Percentiles rank a stretch among this genome's conserved stretches.
Evolutionary conservation across 2,888 invertebrate species (phyloP).

Genomic region (Octodonta nipae): DNA sequence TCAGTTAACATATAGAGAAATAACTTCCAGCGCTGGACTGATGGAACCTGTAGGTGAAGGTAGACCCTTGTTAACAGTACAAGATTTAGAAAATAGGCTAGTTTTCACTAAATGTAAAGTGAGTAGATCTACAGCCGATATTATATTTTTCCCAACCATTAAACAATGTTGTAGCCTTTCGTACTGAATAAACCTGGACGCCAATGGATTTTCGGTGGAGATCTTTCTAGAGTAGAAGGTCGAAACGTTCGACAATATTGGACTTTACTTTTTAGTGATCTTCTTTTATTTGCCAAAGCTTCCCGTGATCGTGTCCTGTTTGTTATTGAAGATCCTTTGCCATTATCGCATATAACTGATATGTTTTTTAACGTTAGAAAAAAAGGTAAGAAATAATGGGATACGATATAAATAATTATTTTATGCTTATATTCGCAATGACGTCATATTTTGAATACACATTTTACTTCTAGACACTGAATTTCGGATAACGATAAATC

Average conservation of each 20-base stretch:
- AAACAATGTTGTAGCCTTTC: slow-evolving; percentile 47
- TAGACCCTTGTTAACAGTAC: slow-evolving; percentile 63
- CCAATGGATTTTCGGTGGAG: slow-evolving; percentile 83
- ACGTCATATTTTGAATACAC: neutral
- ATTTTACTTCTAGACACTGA: slow-evolving; percentile 53
- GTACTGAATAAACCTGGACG: slow-evolving; percentile 69
- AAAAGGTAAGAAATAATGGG: slow-evolving; percentile 60
- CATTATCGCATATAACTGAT: slow-evolving; percentile 63
- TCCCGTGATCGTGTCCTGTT: slow-evolving; percentile 76
- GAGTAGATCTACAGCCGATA: slow-evolving; percentile 14
- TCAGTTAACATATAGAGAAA: slow-evolving; percentile 62
- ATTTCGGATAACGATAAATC: slow-evolving; percentile 64
- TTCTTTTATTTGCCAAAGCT: slow-evolving; percentile 73
- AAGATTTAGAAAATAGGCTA: slow-evolving; percentile 73
- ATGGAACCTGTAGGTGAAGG: slow-evolving; percentile 80
- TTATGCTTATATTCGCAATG: neutral
- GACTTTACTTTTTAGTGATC: slow-evolving; percentile 73
- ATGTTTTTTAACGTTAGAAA: slow-evolving; percentile 76
- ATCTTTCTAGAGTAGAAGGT: slow-evolving; percentile 70
- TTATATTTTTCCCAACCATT: slow-evolving; percentile 8
- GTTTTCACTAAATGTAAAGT: slow-evolving; percentile 84
- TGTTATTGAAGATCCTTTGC: slow-evolving; percentile 75
- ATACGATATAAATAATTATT: too few species aligned
- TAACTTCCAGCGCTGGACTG: slow-evolving; percentile 68
- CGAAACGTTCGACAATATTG: slow-evolving; percentile 70